Evolutionary conservation across 2,113 vertebrate species (phyloP), one percentile per base, ranked within the genome.

Genomic region (Aegithalos caudatus): DNA sequence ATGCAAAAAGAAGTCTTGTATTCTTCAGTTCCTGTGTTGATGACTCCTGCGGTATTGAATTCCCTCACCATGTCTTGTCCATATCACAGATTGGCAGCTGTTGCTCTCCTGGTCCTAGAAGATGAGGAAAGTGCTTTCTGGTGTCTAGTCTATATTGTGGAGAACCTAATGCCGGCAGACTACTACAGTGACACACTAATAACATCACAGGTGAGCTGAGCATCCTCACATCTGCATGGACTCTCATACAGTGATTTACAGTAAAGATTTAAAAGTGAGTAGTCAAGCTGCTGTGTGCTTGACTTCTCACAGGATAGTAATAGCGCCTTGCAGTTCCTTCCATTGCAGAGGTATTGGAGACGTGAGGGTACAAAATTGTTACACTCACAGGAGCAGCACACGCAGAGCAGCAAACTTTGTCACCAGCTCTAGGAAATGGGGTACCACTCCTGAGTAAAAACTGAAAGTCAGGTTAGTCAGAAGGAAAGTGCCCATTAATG

Each of bases 51-150:
- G 51, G 23, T 37, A 20, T 5, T 56, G 45, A 23, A 48, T 90
- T 96, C 23, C 19, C 40, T 96, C 17, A 83, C 10, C 6, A 2
- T 88, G 19, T 93, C 56, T 94, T 88, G 24, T 85, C 45, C 28
- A 10, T 94, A 10, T 94, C 65, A 27, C 96, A 99, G 99, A 93
- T 73, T 99, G 97, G 99, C 99, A 1, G 99, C 99, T 90, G 95
- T 99, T 7, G 98, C 99, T 23, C 98, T 99, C 19, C 96, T 99
- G 60, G 97, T 99, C 35, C 97, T 99, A 37, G 98, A 98, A 89
- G 98, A 98, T 35, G 99, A 99, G 50, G 99, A 99, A 87, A 98
- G 98, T 6, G 98, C 99, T 53, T 99, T 99, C 97, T 99, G 99
- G 99, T 99, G 99, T 93, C 96, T 99, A 48, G 98, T 99, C 73